Percentiles rank a stretch among this genome's conserved stretches.
Conservation (phyloP, 1,140 invertebrate genomes). For the Melipona quadrifasciata region DNA sequence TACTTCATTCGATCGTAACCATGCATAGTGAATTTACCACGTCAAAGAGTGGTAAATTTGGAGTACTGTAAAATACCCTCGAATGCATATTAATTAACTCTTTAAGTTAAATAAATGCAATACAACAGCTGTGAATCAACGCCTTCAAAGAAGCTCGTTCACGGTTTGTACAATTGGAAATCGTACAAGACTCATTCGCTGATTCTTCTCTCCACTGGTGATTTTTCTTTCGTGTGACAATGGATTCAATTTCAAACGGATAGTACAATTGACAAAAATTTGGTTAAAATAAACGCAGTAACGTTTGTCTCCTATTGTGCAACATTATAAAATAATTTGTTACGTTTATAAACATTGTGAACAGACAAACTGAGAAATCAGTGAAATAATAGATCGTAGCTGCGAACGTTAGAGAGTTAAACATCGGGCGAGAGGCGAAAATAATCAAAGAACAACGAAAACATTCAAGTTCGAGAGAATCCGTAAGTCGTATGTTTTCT, state of each 20-base stretch:
- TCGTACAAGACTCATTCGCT: too few relatives aligned
- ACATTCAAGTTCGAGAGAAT: conserved; percentile 55
- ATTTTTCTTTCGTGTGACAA: too few relatives aligned
- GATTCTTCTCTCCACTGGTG: too few relatives aligned
- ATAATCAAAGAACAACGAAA: conserved; percentile 24
- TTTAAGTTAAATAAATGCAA: background rate
- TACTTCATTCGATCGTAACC: background rate
- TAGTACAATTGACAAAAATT: too few relatives aligned
- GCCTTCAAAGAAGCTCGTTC: background rate
- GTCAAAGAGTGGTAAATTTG: background rate
- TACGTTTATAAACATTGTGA: background rate
- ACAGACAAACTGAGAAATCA: background rate
- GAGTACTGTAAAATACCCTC: background rate
- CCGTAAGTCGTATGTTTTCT: conserved; percentile 59
- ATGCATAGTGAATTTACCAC: background rate
- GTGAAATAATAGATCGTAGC: background rate
- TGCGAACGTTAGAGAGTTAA: background rate
- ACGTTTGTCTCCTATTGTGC: too few relatives aligned
- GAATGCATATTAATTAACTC: background rate
- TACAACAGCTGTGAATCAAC: background rate
- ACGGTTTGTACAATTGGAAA: too few relatives aligned
- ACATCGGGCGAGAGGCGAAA: too few relatives aligned
- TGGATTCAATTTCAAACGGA: too few relatives aligned
- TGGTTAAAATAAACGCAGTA: too few relatives aligned
- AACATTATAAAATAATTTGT: too few relatives aligned